Percentiles rank a stretch among this genome's conserved stretches.
Conservation (phyloP, 2,888 invertebrate species). For the Tetranychus piercei region DNA sequence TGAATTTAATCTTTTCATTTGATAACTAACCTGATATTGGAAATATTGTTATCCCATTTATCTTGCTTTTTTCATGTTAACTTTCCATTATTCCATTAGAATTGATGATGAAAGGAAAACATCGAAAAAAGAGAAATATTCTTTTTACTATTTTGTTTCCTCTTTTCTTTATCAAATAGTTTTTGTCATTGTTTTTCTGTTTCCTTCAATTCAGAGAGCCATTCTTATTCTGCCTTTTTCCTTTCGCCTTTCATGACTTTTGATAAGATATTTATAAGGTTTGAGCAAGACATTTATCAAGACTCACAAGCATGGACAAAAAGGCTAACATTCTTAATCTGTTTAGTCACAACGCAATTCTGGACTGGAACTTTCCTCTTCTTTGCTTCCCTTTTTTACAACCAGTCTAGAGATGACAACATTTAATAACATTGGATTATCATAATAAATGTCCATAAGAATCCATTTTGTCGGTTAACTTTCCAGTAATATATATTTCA, state of each 20-base stretch:
- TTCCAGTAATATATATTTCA: neutral
- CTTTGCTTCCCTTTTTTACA: neutral
- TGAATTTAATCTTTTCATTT: no score
- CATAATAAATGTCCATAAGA: neutral
- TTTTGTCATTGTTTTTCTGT: neutral
- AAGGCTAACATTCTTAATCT: neutral
- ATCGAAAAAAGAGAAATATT: no score
- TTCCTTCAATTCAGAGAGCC: neutral
- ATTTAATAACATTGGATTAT: neutral
- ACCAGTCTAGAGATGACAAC: neutral
- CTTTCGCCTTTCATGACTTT: neutral
- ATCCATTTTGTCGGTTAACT: neutral
- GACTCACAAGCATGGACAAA: neutral
- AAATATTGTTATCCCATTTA: no score
- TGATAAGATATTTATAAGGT: neutral
- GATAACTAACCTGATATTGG: no score
- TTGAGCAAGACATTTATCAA: neutral
- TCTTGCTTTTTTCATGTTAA: no score
- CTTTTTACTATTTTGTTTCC: no score
- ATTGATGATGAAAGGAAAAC: no score
- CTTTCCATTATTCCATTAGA: no score
- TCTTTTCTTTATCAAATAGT: no score
- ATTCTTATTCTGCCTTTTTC: neutral
- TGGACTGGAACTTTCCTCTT: neutral
- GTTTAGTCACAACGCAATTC: neutral